Percentiles rank a stretch among this genome's conserved stretches.
Conservation (phyloP, 2,888 invertebrate species). For the Caenorhabditis sinica region DNA sequence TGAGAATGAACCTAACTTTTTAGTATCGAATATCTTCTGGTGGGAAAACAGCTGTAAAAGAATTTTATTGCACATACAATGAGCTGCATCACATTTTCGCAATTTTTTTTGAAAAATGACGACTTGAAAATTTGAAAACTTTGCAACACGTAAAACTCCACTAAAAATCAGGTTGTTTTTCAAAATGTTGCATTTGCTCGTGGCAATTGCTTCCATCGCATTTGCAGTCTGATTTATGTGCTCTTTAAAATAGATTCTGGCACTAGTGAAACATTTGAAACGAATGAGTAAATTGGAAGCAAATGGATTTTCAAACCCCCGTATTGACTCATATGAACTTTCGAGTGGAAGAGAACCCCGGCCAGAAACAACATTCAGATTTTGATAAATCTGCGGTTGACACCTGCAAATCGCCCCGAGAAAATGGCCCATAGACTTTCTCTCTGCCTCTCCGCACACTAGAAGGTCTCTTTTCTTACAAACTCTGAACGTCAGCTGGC, state of each 20-base stretch:
- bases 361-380: conserved; percentile 45
- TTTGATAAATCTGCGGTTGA: conserved; percentile 66
- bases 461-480: conserved; percentile 59
- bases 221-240: conserved; percentile 60
- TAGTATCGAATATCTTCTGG: too few relatives aligned
- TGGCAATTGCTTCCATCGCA: conserved; percentile 49
- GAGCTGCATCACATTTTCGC: too few relatives aligned
- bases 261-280: conserved; percentile 20
- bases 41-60: background rate
- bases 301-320: background rate
- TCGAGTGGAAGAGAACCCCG: background rate
- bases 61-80: too few relatives aligned
- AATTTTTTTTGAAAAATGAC: background rate
- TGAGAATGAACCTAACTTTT: too few relatives aligned
- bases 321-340: conserved; percentile 16
- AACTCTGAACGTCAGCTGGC: conserved; percentile 64
- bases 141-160: conserved; percentile 27
- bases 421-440: conserved; percentile 61
- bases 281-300: conserved; percentile 21
- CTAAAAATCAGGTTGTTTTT: conserved; percentile 31
- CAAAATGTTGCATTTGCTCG: conserved; percentile 49
- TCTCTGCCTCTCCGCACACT: conserved; percentile 46
- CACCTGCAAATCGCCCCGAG: conserved; percentile 64
- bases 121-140: background rate
- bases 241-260: conserved; percentile 18